Base-by-base conservation (phyloP, 2,113 vertebrate species). In the Mastomys coucha region DNA sequence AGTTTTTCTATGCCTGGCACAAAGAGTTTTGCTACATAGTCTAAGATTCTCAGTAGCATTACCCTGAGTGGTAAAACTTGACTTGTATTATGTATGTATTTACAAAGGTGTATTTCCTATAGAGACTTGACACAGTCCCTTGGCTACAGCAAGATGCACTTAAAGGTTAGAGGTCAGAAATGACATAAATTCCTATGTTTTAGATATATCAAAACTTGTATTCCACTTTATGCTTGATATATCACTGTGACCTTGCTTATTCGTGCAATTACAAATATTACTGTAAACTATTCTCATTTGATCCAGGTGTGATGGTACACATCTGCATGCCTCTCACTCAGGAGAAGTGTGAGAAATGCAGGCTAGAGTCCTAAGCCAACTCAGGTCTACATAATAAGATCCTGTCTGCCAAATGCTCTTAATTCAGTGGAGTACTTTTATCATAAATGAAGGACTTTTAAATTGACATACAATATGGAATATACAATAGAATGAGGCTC, bases 141-240 rank as follows among this genome's bases (percentile, higher is more conserved):
- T 95, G 24, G 82, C 28, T 5, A 6, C 39, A 73, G 60, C 17
- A 95, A 97, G 33, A 65, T 14, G 0, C 36, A 70, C 42, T 1
- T 67, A 33, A 88, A 92, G 51, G n/a, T 80, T 76, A 86, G 51
- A 53, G 78, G 58, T 91, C 56, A 72, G 39, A 88, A 96, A 95
- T 91, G 26, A 31, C 42, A 90, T 67, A 76, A 93, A 77, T 93
- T 92, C 19, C 75, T 65, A 75, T 89, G 60, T 63, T 9, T 91
- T 51, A 65, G 56, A 81, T 76, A 65, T 77, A 42, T 63, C 14
- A 92, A 84, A 95, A 58, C 17, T 28, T 28, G n/a, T 91, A 36
- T 87, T 67, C 65, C 70, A n/a, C 73, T 93, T 22, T 53, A 26
- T 12, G n/a, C 20, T 93, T 78, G 58, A 89, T 36, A 72, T 10